Evolutionary conservation across 2,113 vertebrate species (phyloP).

Genomic region (Micromys minutus): DNA sequence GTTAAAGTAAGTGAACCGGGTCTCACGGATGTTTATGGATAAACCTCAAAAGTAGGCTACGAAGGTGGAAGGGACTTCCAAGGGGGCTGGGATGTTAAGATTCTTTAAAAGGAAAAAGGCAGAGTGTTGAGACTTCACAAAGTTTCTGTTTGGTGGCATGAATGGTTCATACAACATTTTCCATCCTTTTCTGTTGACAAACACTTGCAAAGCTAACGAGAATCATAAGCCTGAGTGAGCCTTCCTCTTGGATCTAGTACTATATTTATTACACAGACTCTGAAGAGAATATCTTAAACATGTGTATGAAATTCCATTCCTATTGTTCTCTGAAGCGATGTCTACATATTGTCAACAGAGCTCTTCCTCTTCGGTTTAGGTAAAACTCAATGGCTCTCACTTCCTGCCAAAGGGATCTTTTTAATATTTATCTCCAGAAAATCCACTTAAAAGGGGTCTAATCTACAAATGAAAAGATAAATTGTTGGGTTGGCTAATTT

Average conservation of each 20-base stretch:
- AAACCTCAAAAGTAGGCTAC: slow-evolving; percentile 30
- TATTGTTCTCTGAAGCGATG: slow-evolving; percentile 21
- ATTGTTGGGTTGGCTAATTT: neutral
- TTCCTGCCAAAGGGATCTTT: slow-evolving; percentile 11
- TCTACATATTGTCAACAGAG: neutral
- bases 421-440: slow-evolving; percentile 44
- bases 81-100: neutral
- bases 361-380: slow-evolving; percentile 23
- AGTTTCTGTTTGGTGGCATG: neutral
- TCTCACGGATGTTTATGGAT: neutral
- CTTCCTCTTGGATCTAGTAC: slow-evolving; percentile 13
- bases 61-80: neutral
- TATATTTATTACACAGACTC: slow-evolving; percentile 4
- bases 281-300: slow-evolving; percentile 8
- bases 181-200: neutral
- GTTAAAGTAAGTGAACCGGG: slow-evolving; percentile 25
- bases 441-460: neutral
- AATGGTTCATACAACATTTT: neutral
- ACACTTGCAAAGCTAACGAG: slow-evolving; percentile 31
- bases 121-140: slow-evolving; percentile 36
- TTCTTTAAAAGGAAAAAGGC: slow-evolving; percentile 14
- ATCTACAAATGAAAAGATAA: slow-evolving; percentile 21
- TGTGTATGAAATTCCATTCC: slow-evolving; percentile 10
- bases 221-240: slow-evolving; percentile 8
- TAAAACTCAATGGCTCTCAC: neutral